Evolutionary conservation across 2,797 vertebrate species (phyloP).

Genomic region (Alectoris magna): DNA sequence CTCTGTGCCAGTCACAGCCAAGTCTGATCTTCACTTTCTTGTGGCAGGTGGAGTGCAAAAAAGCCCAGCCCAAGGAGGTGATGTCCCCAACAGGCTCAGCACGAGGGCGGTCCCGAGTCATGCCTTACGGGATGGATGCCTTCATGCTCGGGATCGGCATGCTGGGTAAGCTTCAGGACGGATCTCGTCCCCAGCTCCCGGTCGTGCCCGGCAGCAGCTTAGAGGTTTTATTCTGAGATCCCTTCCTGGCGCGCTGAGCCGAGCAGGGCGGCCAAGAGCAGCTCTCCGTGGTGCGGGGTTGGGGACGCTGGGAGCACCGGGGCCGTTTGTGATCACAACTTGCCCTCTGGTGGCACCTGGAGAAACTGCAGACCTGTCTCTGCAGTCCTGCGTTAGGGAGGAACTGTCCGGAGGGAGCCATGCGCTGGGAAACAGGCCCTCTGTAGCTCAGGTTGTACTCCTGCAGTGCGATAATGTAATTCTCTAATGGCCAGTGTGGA

Average conservation of each 20-base stretch:
- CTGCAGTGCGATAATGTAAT: not conserved
- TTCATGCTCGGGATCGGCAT: slow-evolving; percentile 99
- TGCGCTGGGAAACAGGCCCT: not conserved
- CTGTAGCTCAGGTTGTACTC: rapidly evolving
- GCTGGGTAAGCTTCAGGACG: slow-evolving; percentile 87
- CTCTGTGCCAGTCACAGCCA: not conserved
- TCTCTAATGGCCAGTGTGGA: not conserved
- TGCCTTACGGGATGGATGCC: slow-evolving; percentile 99
- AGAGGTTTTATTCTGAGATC: not conserved
- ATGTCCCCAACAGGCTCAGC: slow-evolving; percentile 98
- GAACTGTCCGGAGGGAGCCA: not conserved
- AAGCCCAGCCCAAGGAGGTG: slow-evolving; percentile 99
- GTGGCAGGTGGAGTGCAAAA: slow-evolving; percentile 97
- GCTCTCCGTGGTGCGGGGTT: not conserved
- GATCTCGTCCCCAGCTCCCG: slow-evolving; percentile 1
- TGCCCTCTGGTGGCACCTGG: slow-evolving; percentile 67
- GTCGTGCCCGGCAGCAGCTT: slow-evolving; percentile 44
- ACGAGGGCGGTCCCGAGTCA: slow-evolving; percentile 95
- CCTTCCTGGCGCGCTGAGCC: not conserved
- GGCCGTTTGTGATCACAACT: slow-evolving; percentile 30
- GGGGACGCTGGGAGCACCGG: not conserved
- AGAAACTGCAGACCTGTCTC: slow-evolving; percentile 37
- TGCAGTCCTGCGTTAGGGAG: not conserved
- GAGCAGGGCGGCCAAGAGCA: slow-evolving; percentile 23
- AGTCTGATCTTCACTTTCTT: slow-evolving; percentile 34